These are phyloP conservation scores for Lichenostomus cassidix DNA, from an alignment of 2,113 vertebrate species.

Conservation along the genomic window DNA sequence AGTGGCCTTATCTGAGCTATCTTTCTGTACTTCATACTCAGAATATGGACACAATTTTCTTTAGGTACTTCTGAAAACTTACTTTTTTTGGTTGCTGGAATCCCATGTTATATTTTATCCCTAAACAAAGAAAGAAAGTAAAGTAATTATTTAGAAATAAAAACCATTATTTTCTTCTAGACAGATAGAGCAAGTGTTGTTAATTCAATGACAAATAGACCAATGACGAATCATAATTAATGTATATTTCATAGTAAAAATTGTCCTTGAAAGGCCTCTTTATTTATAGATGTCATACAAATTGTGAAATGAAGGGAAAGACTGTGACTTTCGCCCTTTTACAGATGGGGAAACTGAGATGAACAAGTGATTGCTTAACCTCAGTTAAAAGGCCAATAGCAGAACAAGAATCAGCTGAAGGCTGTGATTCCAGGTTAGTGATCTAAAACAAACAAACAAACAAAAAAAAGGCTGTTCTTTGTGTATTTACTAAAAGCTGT, in stretches of 20 bases:
- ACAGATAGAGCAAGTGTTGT: neutral
- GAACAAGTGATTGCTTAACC: neutral
- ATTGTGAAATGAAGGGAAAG: neutral
- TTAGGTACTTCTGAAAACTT: slow-evolving; percentile 48
- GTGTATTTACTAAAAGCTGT: neutral
- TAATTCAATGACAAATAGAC: neutral
- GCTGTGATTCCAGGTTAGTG: neutral
- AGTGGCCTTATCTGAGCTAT: neutral
- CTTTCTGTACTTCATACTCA: neutral
- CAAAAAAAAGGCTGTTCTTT: neutral
- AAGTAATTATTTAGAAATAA: slow-evolving; percentile 25
- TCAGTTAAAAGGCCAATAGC: neutral
- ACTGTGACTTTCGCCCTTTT: neutral
- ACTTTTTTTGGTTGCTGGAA: slow-evolving; percentile 72
- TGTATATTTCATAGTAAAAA: neutral
- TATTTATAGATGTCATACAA: neutral
- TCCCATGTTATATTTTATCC: slow-evolving; percentile 75
- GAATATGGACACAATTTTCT: neutral
- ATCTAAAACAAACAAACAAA: no score
- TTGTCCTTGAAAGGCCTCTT: neutral
- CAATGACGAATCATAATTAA: neutral
- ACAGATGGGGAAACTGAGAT: neutral
- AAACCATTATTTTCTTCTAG: neutral
- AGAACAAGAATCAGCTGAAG: neutral
- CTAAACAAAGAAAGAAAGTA: slow-evolving; percentile 70